Evolutionary conservation across 2,797 vertebrate genomes (phyloP).

Genomic region (Mus spretus): DNA sequence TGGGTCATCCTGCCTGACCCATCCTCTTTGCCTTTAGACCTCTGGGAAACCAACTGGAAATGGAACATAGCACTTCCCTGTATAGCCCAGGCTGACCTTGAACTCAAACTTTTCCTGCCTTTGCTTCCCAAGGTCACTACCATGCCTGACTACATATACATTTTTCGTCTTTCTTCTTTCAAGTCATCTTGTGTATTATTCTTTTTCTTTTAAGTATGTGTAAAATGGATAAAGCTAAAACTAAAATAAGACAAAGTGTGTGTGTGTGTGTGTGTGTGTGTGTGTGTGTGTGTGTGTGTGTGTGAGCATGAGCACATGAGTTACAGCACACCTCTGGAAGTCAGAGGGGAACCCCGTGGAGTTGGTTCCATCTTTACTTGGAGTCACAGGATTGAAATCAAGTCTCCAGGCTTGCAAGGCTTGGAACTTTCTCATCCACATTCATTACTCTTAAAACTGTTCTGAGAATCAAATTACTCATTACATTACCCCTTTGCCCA

Average conservation of each 20-base stretch:
- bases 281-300: not conserved
- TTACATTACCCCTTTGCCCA: conserved; percentile 44
- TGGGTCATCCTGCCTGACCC: not conserved
- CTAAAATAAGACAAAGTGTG: not conserved
- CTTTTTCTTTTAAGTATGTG: not conserved
- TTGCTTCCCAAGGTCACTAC: not conserved
- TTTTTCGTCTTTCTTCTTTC: conserved; percentile 13
- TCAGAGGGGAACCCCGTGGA: not conserved
- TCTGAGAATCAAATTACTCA: conserved; percentile 55
- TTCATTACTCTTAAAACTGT: conserved; percentile 43
- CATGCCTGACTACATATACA: not conserved
- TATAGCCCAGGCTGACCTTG: not conserved
- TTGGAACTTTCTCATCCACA: not conserved
- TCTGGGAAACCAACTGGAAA: conserved; percentile 39
- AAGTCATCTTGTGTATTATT: conserved; percentile 43
- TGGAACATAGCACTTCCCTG: not conserved
- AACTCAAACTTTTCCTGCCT: not conserved
- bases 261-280: not conserved
- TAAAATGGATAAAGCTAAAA: not conserved
- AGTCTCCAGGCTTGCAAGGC: not conserved
- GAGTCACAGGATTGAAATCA: not conserved
- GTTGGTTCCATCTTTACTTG: not conserved
- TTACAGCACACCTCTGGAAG: too few species aligned
- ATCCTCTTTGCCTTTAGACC: not conserved
- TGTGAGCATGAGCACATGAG: not conserved